Conservation (phyloP, 2,797 vertebrate genomes). For the Gorsachius magnificus region DNA sequence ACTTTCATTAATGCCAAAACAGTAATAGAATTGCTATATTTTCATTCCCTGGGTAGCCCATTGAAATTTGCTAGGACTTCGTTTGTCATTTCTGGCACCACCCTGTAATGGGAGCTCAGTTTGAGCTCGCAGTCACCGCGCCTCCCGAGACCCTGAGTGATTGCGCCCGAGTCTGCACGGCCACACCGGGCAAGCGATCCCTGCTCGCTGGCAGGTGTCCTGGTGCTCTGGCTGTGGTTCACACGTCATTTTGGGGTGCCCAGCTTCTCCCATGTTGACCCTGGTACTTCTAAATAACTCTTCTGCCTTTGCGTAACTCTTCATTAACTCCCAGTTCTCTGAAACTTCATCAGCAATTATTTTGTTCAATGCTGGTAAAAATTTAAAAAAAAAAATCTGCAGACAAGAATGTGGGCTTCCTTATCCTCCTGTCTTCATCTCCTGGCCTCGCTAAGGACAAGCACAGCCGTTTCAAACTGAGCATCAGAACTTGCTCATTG, state of each 20-base stretch:
- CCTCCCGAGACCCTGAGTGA: rapidly evolving
- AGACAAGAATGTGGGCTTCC: not conserved
- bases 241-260: not conserved
- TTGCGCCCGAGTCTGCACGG: rapidly evolving
- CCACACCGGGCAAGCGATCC: not conserved
- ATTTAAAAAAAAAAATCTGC: not conserved
- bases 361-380: not conserved
- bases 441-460: not conserved
- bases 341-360: not conserved
- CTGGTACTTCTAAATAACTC: not conserved
- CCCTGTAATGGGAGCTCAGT: rapidly evolving
- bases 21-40: not conserved
- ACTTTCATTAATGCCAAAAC: not conserved
- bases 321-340: not conserved
- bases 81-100: not conserved
- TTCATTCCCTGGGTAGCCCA: not conserved
- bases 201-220: not conserved
- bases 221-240: not conserved
- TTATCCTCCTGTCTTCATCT: not conserved
- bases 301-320: not conserved
- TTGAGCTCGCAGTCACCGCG: not conserved
- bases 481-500: not conserved
- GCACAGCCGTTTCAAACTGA: not conserved
- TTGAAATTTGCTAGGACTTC: not conserved
- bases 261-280: not conserved